Conservation (phyloP, 2,113 vertebrate species). For the Egretta garzetta region DNA sequence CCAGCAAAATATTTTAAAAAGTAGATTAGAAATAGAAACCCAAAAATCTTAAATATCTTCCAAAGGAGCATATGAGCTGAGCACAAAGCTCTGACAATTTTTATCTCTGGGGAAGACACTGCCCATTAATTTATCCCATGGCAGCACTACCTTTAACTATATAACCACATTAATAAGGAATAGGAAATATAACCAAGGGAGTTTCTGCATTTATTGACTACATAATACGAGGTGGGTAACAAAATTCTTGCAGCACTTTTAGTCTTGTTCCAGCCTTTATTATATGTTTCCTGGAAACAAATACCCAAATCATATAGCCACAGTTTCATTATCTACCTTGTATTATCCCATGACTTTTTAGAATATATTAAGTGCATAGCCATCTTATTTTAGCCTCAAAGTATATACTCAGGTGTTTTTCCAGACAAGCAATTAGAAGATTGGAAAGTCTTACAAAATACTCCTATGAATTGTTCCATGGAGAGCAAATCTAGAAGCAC, state of each 20-base stretch:
- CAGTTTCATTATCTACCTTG: constrained; percentile 69
- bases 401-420: constrained; percentile 70
- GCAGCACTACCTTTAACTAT: neutral
- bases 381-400: constrained; percentile 75
- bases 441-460: constrained; percentile 77
- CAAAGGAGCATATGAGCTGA: neutral
- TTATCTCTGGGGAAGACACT: neutral
- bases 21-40: neutral
- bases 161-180: neutral
- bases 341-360: constrained; percentile 53
- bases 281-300: constrained; percentile 49
- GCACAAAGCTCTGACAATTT: neutral
- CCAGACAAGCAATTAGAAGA: constrained; percentile 84
- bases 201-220: neutral
- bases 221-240: neutral
- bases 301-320: constrained; percentile 45
- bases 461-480: constrained; percentile 74
- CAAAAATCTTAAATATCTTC: neutral
- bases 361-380: constrained; percentile 74
- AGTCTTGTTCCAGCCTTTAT: constrained; percentile 24
- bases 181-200: neutral
- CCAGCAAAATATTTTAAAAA: neutral
- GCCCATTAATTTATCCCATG: neutral
- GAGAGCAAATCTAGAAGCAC: constrained; percentile 74
- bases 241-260: constrained; percentile 21